phyloP scores from a whole-genome alignment of 1,140 invertebrate genomes.

The Lepidostoma basale region DNA sequence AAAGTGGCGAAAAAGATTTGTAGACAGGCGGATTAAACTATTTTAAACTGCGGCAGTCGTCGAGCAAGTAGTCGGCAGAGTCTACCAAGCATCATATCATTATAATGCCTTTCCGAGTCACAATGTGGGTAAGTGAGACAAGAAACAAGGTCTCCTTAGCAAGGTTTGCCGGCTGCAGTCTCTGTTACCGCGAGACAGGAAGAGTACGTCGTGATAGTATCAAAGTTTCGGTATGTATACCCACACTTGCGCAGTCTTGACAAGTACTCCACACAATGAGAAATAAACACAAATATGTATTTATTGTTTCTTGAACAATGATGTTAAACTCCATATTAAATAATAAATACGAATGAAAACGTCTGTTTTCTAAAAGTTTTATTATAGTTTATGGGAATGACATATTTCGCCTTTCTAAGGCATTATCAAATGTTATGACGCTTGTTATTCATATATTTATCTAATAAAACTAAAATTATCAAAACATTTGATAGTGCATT shows the following conservation, averaged over 20 bases:
- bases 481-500: no score
- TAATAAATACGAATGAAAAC: no score
- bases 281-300: no score
- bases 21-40: neutral
- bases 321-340: no score
- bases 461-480: no score
- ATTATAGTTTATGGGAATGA: no score
- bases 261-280: neutral
- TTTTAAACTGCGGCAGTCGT: neutral
- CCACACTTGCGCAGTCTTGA: neutral
- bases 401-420: no score
- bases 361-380: no score
- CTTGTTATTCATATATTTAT: no score
- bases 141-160: slow-evolving; percentile 25
- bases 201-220: neutral
- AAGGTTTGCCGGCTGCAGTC: neutral
- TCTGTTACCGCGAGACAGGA: neutral
- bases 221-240: neutral
- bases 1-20: no score
- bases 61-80: neutral
- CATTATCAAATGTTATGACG: no score
- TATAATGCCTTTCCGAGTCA: neutral
- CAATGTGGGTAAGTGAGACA: slow-evolving; percentile 38
- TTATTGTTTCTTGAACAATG: no score
- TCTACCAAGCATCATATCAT: neutral